Base-by-base conservation (phyloP, 2,113 vertebrate species). In the Psittacus erithacus region DNA sequence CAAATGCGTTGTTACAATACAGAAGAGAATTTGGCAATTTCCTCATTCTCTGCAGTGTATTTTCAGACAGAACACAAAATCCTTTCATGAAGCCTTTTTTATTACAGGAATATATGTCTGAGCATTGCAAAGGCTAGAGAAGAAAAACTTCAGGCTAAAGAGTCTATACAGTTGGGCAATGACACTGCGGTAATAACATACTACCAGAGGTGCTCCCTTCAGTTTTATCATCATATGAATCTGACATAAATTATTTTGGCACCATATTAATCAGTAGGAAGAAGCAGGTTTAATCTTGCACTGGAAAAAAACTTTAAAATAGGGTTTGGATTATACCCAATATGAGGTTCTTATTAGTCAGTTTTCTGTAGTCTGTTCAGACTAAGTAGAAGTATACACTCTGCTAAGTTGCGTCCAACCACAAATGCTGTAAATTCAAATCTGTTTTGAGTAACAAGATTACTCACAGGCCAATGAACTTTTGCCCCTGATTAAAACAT, bases 231-330 rank as follows among this genome's bases (percentile, higher is more conserved):
- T 83, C 64, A 59, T 50, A 55, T 35, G 86, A 93, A 70, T 82
- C 69, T 86, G 68, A 84, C 69, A 86, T 86, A 92, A 95, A 89
- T 94, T 77, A 84, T 93, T 92, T 82, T 91, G 93, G 86, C 83
- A 96, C 62, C 29, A 15, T 79, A 91, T 95, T 88, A 84, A 91
- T 93, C 83, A 84, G 70, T 86, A 75, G 65, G 33, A 71, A 86
- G 86, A 90, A 82, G 44, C 27, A 92, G 55, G 93, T 91, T 93
- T 96, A 91, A 86, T 93, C 55, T 78, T 60, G 55, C 39, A 84
- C 29, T 86, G 73, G 77, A 92, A 97, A 93, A 94, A 92, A 91
- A 23, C 10, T 75, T 96, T 77, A 90, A 93, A 80, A 80, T 86
- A 55, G 43, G 65, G 55, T 84, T 84, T 95, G 93, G 93, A 92